Evolutionary conservation across 2,888 invertebrate genomes (phyloP).

Genomic region (Idaea biselata): DNA sequence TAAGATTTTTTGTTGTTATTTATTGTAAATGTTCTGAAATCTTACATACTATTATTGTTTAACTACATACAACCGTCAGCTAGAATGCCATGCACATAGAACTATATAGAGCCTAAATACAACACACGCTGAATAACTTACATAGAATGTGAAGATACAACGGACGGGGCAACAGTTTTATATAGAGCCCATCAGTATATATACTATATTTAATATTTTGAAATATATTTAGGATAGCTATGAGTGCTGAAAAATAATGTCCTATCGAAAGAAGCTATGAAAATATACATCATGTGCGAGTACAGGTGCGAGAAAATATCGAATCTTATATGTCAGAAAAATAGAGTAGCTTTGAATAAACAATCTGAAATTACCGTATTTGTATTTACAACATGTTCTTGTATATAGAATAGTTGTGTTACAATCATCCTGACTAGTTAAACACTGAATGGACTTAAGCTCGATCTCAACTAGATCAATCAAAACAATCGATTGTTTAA

Average conservation of each 20-base stretch:
- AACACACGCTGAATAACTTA: constrained; percentile 72
- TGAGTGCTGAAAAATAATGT: constrained; percentile 63
- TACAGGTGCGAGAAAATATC: constrained; percentile 70
- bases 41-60: constrained; percentile 71
- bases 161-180: constrained; percentile 51
- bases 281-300: constrained; percentile 67
- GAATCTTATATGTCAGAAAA: constrained; percentile 68
- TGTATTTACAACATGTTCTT: constrained; percentile 66
- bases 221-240: constrained; percentile 42
- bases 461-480: neutral
- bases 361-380: constrained; percentile 69
- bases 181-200: constrained; percentile 50
- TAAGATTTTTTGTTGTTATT: constrained; percentile 13
- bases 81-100: constrained; percentile 74
- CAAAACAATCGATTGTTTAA: constrained; percentile 13
- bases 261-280: constrained; percentile 69
- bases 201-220: constrained; percentile 22
- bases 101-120: constrained; percentile 67
- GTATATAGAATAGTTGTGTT: constrained; percentile 61
- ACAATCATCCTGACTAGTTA: constrained; percentile 31
- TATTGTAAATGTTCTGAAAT: constrained; percentile 33
- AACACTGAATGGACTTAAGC: neutral
- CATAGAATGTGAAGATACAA: constrained; percentile 47
- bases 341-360: constrained; percentile 70
- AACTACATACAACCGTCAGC: constrained; percentile 75